Base-by-base conservation (phyloP, 2,888 invertebrate genomes). In the Xylota segnis region DNA sequence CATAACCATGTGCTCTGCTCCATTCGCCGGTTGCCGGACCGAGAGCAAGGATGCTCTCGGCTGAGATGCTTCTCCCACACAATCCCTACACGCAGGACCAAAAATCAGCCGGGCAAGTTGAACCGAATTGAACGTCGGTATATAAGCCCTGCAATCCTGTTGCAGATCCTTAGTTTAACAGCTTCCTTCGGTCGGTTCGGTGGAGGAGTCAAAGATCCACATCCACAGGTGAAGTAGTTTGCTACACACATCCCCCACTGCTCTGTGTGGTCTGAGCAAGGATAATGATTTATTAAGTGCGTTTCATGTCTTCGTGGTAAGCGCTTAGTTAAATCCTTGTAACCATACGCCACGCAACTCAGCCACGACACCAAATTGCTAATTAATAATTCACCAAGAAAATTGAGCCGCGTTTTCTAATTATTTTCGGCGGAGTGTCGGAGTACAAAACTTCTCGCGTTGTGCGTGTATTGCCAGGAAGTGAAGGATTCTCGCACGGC, bases 271-370 rank as follows among this genome's bases (percentile, higher is more conserved):
- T n/a, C 32, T 37, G 34, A 14, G 50, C 14, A 12, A 5, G 50
- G 37, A 54, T 79, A 70, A 75, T 59, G 70, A 75, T 75, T 84
- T 84, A 84, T 84, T 84, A 70, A 81, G 65, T 65, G 70, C 32
- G 63, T 56, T 63, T 74, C 34, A 52, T 75, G 58, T 56, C 70
- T 71, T 65, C 23, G 75, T 27, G 47, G 68, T 79, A 52, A 43
- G 47, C 54, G 47, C 34, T 61, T 56, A 32, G 50, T 37, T 58
- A 43, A 71, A 59, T 58, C 14, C 56, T 68, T 29, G 63, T 43
- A 32, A 78, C 27, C 29, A 10, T 37, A 54, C 29, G 47, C 54
- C 27, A 23, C 63, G 29, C 66, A 45, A 29, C 29, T 23, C 43
- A 10, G 18, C 9, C 63, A 37, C 63, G 68, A 54, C 45, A 63